phyloP scores from a whole-genome alignment of 2,797 vertebrate genomes.

The Myripristis murdjan region DNA sequence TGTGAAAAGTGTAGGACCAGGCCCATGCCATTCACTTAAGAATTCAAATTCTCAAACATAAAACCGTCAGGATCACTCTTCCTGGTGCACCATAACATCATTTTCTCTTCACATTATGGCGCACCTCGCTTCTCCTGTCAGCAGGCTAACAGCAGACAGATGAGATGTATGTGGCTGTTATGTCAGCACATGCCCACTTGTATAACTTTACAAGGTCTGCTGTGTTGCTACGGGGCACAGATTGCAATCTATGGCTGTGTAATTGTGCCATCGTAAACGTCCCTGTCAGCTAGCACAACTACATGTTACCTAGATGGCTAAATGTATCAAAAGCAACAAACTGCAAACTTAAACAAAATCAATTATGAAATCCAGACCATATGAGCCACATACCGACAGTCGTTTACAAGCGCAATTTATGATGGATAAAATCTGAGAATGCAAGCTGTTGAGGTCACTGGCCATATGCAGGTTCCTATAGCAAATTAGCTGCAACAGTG shows the following conservation, averaged over 20 bases:
- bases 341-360: background rate
- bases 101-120: constrained; percentile 19
- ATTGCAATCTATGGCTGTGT: constrained; percentile 63
- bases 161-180: constrained; percentile 59
- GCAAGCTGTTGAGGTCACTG: constrained; percentile 5
- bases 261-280: constrained; percentile 59
- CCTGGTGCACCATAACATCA: background rate
- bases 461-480: constrained; percentile 12
- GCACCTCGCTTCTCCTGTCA: constrained; percentile 30
- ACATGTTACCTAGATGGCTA: background rate
- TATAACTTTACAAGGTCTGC: constrained; percentile 73
- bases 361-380: background rate
- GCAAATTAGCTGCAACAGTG: constrained; percentile 29
- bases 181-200: constrained; percentile 77
- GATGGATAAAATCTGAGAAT: constrained; percentile 13
- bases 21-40: constrained; percentile 15
- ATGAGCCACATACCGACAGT: background rate
- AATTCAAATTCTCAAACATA: background rate
- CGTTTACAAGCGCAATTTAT: background rate
- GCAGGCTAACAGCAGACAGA: constrained; percentile 15
- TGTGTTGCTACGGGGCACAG: constrained; percentile 59
- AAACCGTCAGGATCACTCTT: background rate
- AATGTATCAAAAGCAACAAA: background rate
- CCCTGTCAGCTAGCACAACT: constrained; percentile 37
- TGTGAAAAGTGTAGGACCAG: constrained; percentile 6